Conservation (phyloP, 2,113 vertebrate species). For the Sylvia atricapilla region DNA sequence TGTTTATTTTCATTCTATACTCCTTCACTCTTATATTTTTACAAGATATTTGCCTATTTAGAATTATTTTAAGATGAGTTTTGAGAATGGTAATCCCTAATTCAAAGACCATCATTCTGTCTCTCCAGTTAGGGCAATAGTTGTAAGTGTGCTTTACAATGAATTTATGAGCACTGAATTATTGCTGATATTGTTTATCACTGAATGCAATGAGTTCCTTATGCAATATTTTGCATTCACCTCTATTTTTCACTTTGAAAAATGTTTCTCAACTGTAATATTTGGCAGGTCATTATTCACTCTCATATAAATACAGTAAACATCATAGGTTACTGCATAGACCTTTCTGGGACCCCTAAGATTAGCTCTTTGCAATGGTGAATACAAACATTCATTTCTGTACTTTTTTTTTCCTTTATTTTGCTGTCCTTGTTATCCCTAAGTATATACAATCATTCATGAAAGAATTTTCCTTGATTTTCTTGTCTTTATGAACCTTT, state of each 20-base stretch:
- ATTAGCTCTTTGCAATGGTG: background rate
- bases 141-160: background rate
- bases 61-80: background rate
- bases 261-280: background rate
- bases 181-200: background rate
- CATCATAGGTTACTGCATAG: background rate
- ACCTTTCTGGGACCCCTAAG: background rate
- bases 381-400: background rate
- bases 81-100: background rate
- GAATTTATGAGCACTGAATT: background rate
- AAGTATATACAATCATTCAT: background rate
- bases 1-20: background rate
- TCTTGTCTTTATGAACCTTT: background rate
- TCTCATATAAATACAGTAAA: background rate
- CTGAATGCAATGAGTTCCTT: background rate
- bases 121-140: background rate
- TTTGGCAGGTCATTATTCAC: background rate
- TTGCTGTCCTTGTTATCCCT: background rate
- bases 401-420: background rate
- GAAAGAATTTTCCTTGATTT: background rate
- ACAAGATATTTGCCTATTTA: background rate
- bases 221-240: background rate
- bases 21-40: background rate
- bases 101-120: background rate
- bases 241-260: background rate